Percentiles rank a stretch among this genome's conserved stretches.
These are phyloP conservation scores for Linyphia triangularis DNA, from an alignment of 2,888 invertebrate species.

Conservation along the genomic window DNA sequence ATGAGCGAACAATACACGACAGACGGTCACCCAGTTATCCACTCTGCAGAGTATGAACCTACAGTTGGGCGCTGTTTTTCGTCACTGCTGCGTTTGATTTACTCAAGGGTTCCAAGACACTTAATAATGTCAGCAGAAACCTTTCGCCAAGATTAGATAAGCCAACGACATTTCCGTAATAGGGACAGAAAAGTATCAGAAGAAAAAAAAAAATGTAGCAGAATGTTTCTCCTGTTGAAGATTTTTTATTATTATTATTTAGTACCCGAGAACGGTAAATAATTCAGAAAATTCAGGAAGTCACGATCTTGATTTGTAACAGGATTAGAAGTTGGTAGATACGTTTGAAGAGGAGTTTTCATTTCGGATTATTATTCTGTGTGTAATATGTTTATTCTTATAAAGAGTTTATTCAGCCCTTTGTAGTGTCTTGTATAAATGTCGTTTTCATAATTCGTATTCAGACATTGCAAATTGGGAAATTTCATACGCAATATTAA, in stretches of 20 bases:
- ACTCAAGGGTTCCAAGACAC: constrained; percentile 25
- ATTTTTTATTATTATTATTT: too few species aligned
- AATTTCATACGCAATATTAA: too few species aligned
- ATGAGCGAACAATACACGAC: too few species aligned
- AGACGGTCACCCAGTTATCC: not conserved
- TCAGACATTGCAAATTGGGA: too few species aligned
- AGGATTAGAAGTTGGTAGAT: not conserved
- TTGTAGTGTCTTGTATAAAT: too few species aligned
- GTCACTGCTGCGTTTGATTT: constrained; percentile 46
- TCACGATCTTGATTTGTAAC: not conserved
- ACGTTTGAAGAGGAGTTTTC: not conserved
- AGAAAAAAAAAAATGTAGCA: not conserved
- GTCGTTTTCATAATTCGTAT: too few species aligned
- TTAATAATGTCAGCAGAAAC: constrained; percentile 58
- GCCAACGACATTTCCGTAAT: constrained; percentile 42
- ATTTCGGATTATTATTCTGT: not conserved
- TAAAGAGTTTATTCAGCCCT: too few species aligned
- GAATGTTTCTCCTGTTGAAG: not conserved
- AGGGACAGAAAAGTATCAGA: not conserved
- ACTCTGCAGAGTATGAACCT: not conserved
- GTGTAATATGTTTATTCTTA: too few species aligned
- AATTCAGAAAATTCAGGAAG: not conserved
- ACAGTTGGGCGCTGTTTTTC: not conserved
- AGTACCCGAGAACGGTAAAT: not conserved
- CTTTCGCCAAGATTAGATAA: constrained; percentile 52